Evolutionary conservation across 2,797 vertebrate species (phyloP).

Genomic region (Astyanax mexicanus): DNA sequence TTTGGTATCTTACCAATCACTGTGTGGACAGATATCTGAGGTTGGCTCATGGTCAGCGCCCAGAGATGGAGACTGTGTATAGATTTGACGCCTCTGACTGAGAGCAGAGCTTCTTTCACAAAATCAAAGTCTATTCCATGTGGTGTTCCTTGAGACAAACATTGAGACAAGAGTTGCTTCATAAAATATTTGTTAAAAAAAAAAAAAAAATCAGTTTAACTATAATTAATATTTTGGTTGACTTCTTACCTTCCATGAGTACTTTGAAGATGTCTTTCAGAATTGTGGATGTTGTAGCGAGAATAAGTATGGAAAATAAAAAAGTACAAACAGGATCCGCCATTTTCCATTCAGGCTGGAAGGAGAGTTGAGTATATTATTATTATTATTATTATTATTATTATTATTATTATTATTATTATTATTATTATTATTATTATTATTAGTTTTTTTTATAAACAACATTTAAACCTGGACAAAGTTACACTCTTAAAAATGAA

Average conservation of each 20-base stretch:
- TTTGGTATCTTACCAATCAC: slow-evolving; percentile 76
- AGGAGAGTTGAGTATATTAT: slow-evolving; percentile 21
- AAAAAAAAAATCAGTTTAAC: background rate
- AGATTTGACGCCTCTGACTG: slow-evolving; percentile 75
- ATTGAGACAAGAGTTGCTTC: background rate
- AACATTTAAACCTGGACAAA: background rate
- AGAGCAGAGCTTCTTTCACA: slow-evolving; percentile 80
- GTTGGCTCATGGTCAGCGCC: slow-evolving; percentile 83
- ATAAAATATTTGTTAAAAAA: background rate
- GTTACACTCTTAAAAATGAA: too few relatives aligned
- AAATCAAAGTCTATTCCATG: slow-evolving; percentile 61
- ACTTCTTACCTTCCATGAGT: slow-evolving; percentile 89
- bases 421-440: too few relatives aligned
- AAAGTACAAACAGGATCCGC: slow-evolving; percentile 93
- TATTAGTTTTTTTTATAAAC: too few relatives aligned
- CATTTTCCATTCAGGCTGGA: slow-evolving; percentile 89
- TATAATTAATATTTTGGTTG: background rate
- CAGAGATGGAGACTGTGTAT: slow-evolving; percentile 85
- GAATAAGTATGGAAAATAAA: slow-evolving; percentile 88
- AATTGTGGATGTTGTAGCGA: slow-evolving; percentile 85
- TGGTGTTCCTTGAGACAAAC: slow-evolving; percentile 77
- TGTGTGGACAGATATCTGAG: slow-evolving; percentile 80
- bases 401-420: too few relatives aligned
- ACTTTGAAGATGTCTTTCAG: slow-evolving; percentile 86
- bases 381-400: too few relatives aligned